phyloP scores from a whole-genome alignment of 2,888 invertebrate genomes.

The Anaspis maculata region DNA sequence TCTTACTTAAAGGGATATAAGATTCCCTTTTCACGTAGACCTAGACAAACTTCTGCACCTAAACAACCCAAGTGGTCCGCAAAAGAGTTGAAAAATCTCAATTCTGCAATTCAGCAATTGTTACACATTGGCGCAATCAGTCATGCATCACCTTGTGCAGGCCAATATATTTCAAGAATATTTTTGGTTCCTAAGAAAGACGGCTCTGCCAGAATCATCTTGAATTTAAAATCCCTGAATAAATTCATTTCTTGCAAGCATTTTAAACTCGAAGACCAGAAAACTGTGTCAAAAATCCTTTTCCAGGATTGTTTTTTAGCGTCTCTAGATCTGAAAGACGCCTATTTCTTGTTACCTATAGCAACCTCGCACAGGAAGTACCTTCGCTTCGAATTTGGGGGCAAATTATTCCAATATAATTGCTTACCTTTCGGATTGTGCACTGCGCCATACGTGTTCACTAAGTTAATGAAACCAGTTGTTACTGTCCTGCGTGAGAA shows the following conservation, averaged over 20 bases:
- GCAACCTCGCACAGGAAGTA: not conserved
- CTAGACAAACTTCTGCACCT: not conserved
- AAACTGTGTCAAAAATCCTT: not conserved
- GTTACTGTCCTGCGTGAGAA: not conserved
- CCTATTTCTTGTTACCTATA: not conserved
- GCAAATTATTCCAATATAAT: not conserved
- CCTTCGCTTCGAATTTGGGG: not conserved
- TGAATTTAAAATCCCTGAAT: not conserved
- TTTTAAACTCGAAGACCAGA: not conserved
- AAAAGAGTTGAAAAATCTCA: not conserved
- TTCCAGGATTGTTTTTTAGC: not conserved
- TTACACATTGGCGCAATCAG: not conserved
- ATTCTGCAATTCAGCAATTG: not conserved
- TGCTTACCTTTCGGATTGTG: not conserved
- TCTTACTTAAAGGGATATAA: not conserved
- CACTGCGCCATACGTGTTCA: slow-evolving; percentile 8
- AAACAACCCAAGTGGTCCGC: not conserved
- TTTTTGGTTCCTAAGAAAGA: not conserved
- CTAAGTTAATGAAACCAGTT: slow-evolving; percentile 2
- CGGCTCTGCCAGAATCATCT: not conserved
- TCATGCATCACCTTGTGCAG: not conserved
- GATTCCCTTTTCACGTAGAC: not conserved
- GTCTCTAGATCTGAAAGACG: not conserved
- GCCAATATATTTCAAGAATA: not conserved
- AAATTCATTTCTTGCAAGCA: not conserved